Percentiles rank a stretch among this genome's conserved stretches.
Evolutionary conservation across 2,113 vertebrate genomes (phyloP).

Genomic region (Oostethus manadensis): DNA sequence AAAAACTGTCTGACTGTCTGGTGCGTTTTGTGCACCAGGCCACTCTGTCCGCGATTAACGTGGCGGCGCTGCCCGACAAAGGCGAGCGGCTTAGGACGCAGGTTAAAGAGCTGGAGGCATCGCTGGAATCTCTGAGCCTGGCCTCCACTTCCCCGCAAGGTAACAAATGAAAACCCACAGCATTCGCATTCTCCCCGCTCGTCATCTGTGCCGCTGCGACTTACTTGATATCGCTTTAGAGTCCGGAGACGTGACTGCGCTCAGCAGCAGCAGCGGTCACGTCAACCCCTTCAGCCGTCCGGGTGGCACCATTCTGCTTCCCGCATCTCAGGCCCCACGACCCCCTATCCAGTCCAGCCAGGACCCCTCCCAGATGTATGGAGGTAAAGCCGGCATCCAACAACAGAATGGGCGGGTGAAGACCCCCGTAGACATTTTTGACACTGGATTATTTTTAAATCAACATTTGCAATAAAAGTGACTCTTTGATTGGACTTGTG

Average conservation of each 20-base stretch:
- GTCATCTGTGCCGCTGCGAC: too few species aligned
- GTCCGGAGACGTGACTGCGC: background rate
- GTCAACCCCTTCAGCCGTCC: conserved; percentile 45
- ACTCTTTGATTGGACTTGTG: too few species aligned
- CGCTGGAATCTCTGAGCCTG: conserved; percentile 58
- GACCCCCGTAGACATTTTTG: too few species aligned
- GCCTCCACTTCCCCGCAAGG: conserved; percentile 39
- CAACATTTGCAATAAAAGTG: too few species aligned
- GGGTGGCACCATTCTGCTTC: conserved; percentile 49
- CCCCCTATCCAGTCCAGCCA: conserved; percentile 45
- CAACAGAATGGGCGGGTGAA: too few species aligned
- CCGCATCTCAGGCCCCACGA: conserved; percentile 13
- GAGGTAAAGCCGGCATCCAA: conserved; percentile 62
- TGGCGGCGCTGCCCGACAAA: conserved; percentile 59
- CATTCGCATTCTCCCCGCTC: too few species aligned
- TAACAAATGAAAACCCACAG: conserved; percentile 3
- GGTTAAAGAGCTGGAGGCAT: conserved; percentile 58
- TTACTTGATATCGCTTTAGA: background rate
- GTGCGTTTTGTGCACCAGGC: conserved; percentile 1
- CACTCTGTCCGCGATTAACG: conserved; percentile 43
- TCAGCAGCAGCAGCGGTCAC: conserved; percentile 7
- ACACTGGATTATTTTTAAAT: too few species aligned
- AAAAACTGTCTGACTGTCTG: background rate
- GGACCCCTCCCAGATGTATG: conserved; percentile 42
- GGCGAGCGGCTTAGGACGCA: conserved; percentile 54